Percentiles rank a stretch among this genome's conserved stretches.
Evolutionary conservation across 2,113 vertebrate species (phyloP).

Genomic region (Todiramphus saurophagus): DNA sequence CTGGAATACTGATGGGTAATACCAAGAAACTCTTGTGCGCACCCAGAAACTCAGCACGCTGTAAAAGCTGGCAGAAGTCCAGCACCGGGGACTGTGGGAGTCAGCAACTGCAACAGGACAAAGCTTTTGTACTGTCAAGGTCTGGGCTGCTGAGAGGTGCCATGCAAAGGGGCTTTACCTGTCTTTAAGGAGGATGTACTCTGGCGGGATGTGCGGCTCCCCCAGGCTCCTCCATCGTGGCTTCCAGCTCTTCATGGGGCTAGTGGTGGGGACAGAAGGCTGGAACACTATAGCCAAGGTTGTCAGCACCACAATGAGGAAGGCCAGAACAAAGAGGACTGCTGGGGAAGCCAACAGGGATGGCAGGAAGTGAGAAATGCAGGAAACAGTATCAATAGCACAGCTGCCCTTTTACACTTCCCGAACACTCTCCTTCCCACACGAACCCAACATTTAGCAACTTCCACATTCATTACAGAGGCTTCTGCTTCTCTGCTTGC

Average conservation of each 20-base stretch:
- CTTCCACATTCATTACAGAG: accelerated
- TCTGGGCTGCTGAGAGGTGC: neutral
- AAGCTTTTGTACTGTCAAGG: neutral
- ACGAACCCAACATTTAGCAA: neutral
- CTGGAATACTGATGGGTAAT: neutral
- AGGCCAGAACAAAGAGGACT: slow-evolving; percentile 75
- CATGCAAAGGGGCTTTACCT: slow-evolving; percentile 35
- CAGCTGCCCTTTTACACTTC: neutral
- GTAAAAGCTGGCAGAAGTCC: neutral
- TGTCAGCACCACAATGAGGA: slow-evolving; percentile 74
- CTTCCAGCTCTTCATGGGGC: slow-evolving; percentile 74
- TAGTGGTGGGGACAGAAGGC: slow-evolving; percentile 62
- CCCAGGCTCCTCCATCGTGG: slow-evolving; percentile 88
- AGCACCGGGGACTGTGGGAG: neutral
- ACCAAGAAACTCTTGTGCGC: neutral
- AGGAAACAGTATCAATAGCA: neutral
- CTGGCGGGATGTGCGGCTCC: slow-evolving; percentile 73
- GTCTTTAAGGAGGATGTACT: slow-evolving; percentile 74
- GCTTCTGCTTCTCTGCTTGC: neutral
- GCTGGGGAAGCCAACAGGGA: slow-evolving; percentile 44
- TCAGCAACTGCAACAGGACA: neutral
- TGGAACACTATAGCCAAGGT: slow-evolving; percentile 80
- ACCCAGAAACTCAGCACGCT: neutral
- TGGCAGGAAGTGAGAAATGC: neutral
- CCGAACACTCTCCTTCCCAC: neutral